Conservation (phyloP, 2,888 invertebrate genomes). For the Adelphocoris suturalis region DNA sequence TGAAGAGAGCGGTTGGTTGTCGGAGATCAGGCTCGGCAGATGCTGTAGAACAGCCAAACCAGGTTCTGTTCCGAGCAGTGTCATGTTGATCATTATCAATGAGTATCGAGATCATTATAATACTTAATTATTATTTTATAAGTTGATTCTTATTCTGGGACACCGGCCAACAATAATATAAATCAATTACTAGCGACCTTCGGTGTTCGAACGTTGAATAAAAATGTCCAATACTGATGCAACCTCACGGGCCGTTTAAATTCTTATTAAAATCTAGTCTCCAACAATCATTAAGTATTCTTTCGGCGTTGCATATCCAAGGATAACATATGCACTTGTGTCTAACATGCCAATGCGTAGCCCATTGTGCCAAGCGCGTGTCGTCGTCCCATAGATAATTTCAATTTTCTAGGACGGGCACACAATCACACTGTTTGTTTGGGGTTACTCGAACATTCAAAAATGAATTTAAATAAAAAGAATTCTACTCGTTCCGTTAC, state of each 20-base stretch:
- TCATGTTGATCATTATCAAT: too few species aligned
- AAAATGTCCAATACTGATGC: background rate
- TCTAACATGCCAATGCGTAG: background rate
- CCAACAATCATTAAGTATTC: background rate
- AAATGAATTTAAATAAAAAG: too few species aligned
- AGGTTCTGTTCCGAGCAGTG: too few species aligned
- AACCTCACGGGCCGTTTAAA: background rate
- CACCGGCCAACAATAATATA: conserved; percentile 14
- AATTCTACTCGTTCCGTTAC: too few species aligned
- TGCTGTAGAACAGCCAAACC: too few species aligned
- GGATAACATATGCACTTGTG: background rate
- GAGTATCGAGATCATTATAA: too few species aligned
- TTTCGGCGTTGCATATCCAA: conserved; percentile 1
- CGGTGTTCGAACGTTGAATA: background rate
- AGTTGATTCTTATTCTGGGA: background rate
- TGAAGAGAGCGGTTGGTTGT: too few species aligned
- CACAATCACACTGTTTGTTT: too few species aligned
- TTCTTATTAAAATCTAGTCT: background rate
- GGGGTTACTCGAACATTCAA: too few species aligned
- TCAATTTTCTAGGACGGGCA: background rate
- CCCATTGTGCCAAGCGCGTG: conserved; percentile 11
- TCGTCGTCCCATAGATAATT: conserved; percentile 3
- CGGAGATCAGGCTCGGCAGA: too few species aligned
- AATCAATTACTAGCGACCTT: background rate
- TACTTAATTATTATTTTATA: too few species aligned